Evolutionary conservation across 1,140 invertebrate species (phyloP).

Genomic region (Microplitis mediator): DNA sequence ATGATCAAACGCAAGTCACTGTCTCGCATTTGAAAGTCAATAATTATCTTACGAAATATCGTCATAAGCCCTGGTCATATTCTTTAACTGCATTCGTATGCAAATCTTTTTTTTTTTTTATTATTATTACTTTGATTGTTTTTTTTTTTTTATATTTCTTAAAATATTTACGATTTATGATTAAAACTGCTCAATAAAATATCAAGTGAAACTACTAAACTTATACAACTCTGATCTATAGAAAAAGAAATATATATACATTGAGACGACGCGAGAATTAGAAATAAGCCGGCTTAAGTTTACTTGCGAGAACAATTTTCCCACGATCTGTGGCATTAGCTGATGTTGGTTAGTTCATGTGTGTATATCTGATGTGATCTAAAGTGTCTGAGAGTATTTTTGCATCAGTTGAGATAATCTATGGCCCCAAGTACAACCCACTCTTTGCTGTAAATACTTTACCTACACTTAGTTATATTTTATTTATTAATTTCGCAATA

Average conservation of each 20-base stretch:
- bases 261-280: conserved; percentile 26
- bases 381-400: conserved; percentile 26
- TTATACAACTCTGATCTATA: conserved; percentile 6
- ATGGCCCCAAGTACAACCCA: conserved; percentile 12
- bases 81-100: conserved; percentile 10
- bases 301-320: conserved; percentile 14
- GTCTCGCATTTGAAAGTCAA: conserved; percentile 22
- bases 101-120: background rate
- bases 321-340: conserved; percentile 23
- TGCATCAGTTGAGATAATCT: conserved; percentile 33
- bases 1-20: conserved; percentile 12
- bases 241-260: background rate
- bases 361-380: conserved; percentile 34
- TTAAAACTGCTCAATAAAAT: background rate
- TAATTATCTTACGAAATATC: conserved; percentile 26
- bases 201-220: conserved; percentile 8
- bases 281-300: background rate
- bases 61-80: conserved; percentile 11
- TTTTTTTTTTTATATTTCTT: background rate
- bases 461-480: background rate
- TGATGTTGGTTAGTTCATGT: conserved; percentile 3
- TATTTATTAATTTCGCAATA: no score
- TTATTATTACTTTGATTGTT: background rate
- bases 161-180: background rate
- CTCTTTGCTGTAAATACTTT: background rate